A percentile compares a stretch with the other conserved stretches of the same genome.
Conservation (phyloP, 2,797 vertebrate species). For the Eupleurogrammus muticus region DNA sequence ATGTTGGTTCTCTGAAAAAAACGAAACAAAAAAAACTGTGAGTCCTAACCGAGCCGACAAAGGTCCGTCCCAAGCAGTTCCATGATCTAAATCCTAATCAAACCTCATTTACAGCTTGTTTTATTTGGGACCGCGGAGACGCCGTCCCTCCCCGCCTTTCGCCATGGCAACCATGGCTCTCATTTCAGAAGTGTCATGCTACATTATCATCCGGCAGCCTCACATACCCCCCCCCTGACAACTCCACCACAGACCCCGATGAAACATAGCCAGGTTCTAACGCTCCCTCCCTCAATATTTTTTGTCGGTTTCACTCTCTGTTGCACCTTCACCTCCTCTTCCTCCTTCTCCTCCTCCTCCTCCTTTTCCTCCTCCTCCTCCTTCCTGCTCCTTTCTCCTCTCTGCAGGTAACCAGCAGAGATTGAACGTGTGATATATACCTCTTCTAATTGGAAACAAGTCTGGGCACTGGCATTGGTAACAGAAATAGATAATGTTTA, state of each 20-base stretch:
- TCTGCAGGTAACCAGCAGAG: slow-evolving; percentile 60
- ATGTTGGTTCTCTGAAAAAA: slow-evolving; percentile 21
- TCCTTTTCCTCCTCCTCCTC: slow-evolving; percentile 33
- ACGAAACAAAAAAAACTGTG: slow-evolving; percentile 51
- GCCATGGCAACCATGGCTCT: slow-evolving; percentile 97
- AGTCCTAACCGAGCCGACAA: slow-evolving; percentile 68
- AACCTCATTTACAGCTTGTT: slow-evolving; percentile 99
- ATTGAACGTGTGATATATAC: slow-evolving; percentile 68
- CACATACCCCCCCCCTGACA: slow-evolving; percentile 93
- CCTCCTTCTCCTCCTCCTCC: slow-evolving; percentile 25
- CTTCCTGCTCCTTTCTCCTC: slow-evolving; percentile 50
- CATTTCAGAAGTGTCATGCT: slow-evolving; percentile 99
- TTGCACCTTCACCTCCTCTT: slow-evolving; percentile 53
- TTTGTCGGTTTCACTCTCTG: slow-evolving; percentile 60
- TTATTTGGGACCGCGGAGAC: slow-evolving; percentile 98
- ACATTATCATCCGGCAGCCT: slow-evolving; percentile 97
- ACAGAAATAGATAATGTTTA: slow-evolving; percentile 69
- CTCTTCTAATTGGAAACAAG: slow-evolving; percentile 70
- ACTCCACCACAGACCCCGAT: slow-evolving; percentile 91
- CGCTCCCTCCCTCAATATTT: slow-evolving; percentile 54
- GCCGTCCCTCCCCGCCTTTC: slow-evolving; percentile 91
- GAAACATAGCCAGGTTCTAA: slow-evolving; percentile 78
- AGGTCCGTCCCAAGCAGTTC: slow-evolving; percentile 90
- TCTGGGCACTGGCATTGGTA: slow-evolving; percentile 44
- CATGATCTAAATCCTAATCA: slow-evolving; percentile 99